Percentiles rank a stretch among this genome's conserved stretches.
Evolutionary conservation across 2,888 invertebrate species (phyloP).

Genomic region (Drosophila testacea): DNA sequence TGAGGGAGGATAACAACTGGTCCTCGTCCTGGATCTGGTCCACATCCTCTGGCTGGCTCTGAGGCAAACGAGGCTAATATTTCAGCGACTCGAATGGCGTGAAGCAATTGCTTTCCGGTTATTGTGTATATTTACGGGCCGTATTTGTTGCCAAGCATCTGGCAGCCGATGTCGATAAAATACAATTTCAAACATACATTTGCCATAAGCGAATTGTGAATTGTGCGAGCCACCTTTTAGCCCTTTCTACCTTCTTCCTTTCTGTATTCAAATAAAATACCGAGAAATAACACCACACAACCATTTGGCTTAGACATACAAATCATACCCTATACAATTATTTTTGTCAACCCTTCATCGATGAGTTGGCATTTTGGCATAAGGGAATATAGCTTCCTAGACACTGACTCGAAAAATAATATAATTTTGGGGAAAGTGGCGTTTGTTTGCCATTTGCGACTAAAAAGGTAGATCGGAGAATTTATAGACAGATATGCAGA

Average conservation of each 20-base stretch:
- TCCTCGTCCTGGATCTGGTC: slow-evolving; percentile 21
- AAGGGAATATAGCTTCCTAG: neutral
- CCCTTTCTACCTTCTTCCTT: neutral
- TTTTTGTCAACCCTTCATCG: neutral
- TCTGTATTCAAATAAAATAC: slow-evolving; percentile 42
- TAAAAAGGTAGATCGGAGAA: too few species aligned
- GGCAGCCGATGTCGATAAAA: slow-evolving; percentile 64
- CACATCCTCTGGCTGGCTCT: slow-evolving; percentile 27
- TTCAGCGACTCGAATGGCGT: slow-evolving; percentile 71
- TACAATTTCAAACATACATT: slow-evolving; percentile 70
- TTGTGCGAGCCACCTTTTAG: slow-evolving; percentile 16
- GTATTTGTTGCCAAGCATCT: slow-evolving; percentile 68
- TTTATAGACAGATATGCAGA: too few species aligned
- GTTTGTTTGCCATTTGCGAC: too few species aligned
- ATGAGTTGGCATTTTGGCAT: neutral
- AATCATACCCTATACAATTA: neutral
- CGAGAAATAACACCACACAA: neutral
- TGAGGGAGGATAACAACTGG: slow-evolving; percentile 36
- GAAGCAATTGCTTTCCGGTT: slow-evolving; percentile 77
- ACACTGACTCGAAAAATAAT: neutral
- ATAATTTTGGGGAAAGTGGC: too few species aligned
- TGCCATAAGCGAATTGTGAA: slow-evolving; percentile 45
- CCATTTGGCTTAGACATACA: neutral
- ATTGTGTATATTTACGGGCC: slow-evolving; percentile 67
- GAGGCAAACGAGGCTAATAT: slow-evolving; percentile 60